Percentiles rank a stretch among this genome's conserved stretches.
Conservation (phyloP, 2,113 vertebrate genomes). For the Struthio camelus region DNA sequence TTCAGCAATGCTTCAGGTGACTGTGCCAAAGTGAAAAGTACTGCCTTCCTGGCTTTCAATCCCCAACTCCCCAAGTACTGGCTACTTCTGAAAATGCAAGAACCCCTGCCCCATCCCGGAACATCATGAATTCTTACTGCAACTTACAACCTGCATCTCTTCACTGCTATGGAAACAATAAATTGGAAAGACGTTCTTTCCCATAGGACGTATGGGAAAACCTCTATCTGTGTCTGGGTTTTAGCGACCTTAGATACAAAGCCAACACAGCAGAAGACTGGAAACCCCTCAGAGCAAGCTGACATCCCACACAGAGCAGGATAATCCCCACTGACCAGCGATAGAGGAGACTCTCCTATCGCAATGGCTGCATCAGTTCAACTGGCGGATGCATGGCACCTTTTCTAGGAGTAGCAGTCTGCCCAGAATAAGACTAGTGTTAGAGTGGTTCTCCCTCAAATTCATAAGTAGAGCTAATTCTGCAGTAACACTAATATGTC, state of each 20-base stretch:
- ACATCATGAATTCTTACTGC: neutral
- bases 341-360: neutral
- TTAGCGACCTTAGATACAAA: neutral
- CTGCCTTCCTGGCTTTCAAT: neutral
- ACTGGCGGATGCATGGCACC: neutral
- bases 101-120: rapidly evolving
- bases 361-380: neutral
- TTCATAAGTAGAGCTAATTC: neutral
- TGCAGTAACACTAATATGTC: neutral
- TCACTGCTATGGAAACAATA: neutral
- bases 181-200: neutral
- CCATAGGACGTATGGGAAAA: neutral
- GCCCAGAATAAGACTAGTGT: neutral
- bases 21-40: neutral
- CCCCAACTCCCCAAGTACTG: neutral
- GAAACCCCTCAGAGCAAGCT: neutral
- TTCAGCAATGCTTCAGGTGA: neutral
- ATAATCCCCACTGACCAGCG: neutral
- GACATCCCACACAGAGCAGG: rapidly evolving
- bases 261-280: neutral
- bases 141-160: neutral
- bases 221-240: neutral
- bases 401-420: neutral
- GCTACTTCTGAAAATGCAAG: neutral
- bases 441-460: neutral